Base-by-base conservation (phyloP, 2,888 invertebrate species). In the Cephus pulcher region DNA sequence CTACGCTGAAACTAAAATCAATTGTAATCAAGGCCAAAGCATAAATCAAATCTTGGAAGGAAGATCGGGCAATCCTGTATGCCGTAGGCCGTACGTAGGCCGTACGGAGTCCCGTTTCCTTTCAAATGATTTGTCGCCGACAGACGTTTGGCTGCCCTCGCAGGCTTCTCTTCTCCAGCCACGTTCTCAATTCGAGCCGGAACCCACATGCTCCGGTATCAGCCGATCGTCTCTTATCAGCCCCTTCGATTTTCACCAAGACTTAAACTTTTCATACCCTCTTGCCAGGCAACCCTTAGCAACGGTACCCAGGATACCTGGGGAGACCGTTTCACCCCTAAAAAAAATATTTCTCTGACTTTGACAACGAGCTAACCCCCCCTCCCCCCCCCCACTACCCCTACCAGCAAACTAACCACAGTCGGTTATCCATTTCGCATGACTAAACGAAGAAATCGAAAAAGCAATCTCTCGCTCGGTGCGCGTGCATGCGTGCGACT, bases 21-120 rank as follows among this genome's bases (percentile, higher is more conserved):
- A 89, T 88, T 87, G 88, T 86, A 88, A 89, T 89, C 87, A 87
- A 86, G 85, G 80, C 79, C 80, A 83, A 80, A 82, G 78, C 86
- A 88, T 89, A 87, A 88, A 89, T 89, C 88, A 88, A 87, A 88
- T 84, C 80, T 82, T 79, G 76, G 70, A 78, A 69, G 71, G 80
- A 80, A 78, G 77, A 81, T 81, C 77, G 80, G 80, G 70, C 76
- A 74, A 70, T 69, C 71, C 73, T 69, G 74, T 34, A 34, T 74
- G 69, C 56, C 56, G 40, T 23, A 78, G 77, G 80, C 74, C 77
- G 79, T 76, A 79, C 76, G 75, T 23, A 78, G 77, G 80, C 74
- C 77, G 79, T 76, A 79, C 76, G 75, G 78, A 80, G 75, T 79
- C 75, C 71, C 76, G 81, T 76, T 87, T 86, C 86, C 83, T 81